phyloP scores from a whole-genome alignment of 1,140 invertebrate genomes.

The Myzus persicae region DNA sequence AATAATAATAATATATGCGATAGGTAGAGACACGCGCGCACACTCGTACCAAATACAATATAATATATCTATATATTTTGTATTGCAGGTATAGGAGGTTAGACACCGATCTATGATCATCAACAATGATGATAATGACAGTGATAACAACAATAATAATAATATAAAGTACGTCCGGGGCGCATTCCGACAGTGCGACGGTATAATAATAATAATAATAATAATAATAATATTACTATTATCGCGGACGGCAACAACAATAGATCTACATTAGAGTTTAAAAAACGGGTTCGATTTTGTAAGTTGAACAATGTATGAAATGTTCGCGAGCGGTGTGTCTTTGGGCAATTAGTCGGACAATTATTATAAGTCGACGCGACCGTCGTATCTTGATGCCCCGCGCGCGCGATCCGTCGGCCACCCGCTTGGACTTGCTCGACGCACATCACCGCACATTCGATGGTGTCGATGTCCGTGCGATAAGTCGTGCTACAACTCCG shows the following conservation, averaged over 20 bases:
- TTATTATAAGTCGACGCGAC: conserved; percentile 1
- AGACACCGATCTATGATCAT: neutral
- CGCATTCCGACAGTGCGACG: neutral
- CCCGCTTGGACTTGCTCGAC: too few relatives aligned
- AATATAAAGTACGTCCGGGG: neutral
- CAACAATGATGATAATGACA: neutral
- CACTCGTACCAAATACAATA: too few relatives aligned
- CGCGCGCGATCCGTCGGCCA: too few relatives aligned
- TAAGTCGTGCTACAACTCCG: too few relatives aligned
- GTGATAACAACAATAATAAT: neutral
- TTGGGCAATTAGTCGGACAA: conserved; percentile 30
- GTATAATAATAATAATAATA: too few relatives aligned
- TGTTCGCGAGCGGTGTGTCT: conserved; percentile 10
- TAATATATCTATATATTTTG: neutral
- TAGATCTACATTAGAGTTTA: conserved; percentile 26
- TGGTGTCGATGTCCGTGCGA: neutral
- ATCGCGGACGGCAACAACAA: neutral
- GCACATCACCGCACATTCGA: neutral
- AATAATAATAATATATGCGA: neutral
- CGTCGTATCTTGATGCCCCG: too few relatives aligned
- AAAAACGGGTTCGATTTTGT: conserved; percentile 6
- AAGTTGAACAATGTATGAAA: conserved; percentile 39
- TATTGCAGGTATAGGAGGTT: neutral
- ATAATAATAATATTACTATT: neutral
- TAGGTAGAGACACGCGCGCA: neutral